Evolutionary conservation across 2,113 vertebrate species (phyloP), one percentile per base, ranked within the genome.

Genomic region (Channa argus): DNA sequence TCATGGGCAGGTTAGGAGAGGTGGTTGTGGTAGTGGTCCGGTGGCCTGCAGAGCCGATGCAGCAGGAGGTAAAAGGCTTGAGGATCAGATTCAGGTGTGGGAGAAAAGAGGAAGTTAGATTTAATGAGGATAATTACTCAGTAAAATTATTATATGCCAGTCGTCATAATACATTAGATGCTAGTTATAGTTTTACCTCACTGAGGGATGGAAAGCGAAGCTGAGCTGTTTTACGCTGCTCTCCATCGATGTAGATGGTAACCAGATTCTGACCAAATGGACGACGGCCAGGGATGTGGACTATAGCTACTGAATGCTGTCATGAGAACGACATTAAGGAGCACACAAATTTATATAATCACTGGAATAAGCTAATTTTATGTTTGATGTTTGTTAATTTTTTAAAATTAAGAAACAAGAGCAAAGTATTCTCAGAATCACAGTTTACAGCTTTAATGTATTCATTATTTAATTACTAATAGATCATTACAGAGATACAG

Each of bases 31-130:
- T 97, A 34, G 93, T 95, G 14, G 98, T 98, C 15, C 98, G 96
- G 90, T 99, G 95, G 36, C 98, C 98, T 0, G 98, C 98, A 0
- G 97, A 98, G 58, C 98, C 98, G 0, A 99, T 99, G 85, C 97
- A 98, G 93, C 98, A 99, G 79, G 97, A 99, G 6, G 96, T 97
- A 88, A 98, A 99, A 69, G 98, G 95, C 98, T 99, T 38, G 11
- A 74, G 53, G 41, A 14, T 38, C 49, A 67, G 6, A 12, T 34
- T 15, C 33, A 37, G 9, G 37, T 1, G 53, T 8, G n/a, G 43
- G 1, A 36, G 14, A 39, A 47, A 82, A 79, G n/a, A 66, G 47
- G 45, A 69, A 41, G 59, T 80, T 60, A 77, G 59, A 77, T n/a
- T 24, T 8, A 60, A 50, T 39, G 2, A 61, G 10, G 44, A 46